Conservation (phyloP, 92 coral and sea anemone species). For the Isaurus tuberculatus region DNA sequence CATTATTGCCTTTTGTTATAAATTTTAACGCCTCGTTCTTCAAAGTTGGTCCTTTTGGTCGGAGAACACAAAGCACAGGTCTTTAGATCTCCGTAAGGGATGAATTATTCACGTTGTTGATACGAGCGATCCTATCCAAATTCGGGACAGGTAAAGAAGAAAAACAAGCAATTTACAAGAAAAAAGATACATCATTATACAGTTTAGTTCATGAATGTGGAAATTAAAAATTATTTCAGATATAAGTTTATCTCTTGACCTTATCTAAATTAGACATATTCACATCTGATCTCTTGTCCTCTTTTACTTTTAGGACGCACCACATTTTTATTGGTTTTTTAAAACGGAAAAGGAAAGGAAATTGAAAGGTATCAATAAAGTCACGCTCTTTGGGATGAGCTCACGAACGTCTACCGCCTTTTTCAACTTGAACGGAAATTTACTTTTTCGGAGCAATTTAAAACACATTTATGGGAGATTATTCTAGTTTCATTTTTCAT, state of each 20-base stretch:
- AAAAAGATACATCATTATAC: background rate
- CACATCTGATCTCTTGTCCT: background rate
- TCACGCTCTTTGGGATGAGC: background rate
- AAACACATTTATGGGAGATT: background rate
- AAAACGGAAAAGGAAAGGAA: background rate
- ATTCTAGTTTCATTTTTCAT: background rate
- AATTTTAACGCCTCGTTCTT: slow-evolving; percentile 6
- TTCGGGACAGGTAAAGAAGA: slow-evolving; percentile 29
- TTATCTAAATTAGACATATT: background rate
- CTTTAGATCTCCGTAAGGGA: background rate
- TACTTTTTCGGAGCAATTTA: background rate
- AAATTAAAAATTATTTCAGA: background rate
- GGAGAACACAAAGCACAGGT: background rate
- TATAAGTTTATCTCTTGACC: background rate
- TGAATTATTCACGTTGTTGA: background rate
- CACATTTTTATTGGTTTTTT: background rate
- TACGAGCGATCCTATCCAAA: background rate
- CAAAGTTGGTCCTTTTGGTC: background rate
- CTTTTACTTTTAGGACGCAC: background rate
- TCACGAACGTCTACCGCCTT: background rate
- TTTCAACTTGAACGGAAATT: background rate
- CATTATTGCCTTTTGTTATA: background rate
- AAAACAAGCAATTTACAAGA: background rate
- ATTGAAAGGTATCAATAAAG: background rate
- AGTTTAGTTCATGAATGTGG: background rate